Evolutionary conservation across 2,113 vertebrate genomes (phyloP).

Genomic region (Numida meleagris): DNA sequence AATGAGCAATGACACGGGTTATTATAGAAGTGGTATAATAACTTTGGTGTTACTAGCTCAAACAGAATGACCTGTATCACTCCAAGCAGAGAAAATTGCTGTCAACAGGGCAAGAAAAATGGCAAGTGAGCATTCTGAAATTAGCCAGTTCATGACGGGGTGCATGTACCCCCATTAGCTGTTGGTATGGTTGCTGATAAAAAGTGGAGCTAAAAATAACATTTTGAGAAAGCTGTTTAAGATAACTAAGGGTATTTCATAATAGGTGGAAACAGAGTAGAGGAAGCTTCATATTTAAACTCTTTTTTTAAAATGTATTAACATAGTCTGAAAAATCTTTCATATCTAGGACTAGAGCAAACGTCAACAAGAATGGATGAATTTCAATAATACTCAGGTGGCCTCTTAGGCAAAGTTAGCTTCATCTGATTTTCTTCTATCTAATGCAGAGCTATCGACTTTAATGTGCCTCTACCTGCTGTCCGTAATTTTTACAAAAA

Average conservation of each 20-base stretch:
- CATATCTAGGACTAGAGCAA: neutral
- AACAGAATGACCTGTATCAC: neutral
- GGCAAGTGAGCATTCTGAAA: neutral
- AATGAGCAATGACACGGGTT: neutral
- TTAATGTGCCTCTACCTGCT: neutral
- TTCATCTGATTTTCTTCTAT: neutral
- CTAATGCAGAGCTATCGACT: neutral
- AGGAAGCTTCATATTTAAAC: neutral
- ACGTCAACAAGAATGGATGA: neutral
- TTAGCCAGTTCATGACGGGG: fast-evolving
- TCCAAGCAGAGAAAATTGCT: neutral
- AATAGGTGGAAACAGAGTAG: neutral
- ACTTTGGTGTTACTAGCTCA: neutral
- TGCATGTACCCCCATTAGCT: neutral
- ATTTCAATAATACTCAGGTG: neutral
- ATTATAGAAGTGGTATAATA: neutral
- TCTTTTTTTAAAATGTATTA: neutral
- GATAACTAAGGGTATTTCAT: neutral
- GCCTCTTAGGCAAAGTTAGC: neutral
- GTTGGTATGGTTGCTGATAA: neutral
- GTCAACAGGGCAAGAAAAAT: neutral
- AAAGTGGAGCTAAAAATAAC: neutral
- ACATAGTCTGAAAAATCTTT: neutral
- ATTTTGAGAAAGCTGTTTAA: neutral
- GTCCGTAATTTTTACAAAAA: neutral